A percentile compares a stretch with the other conserved stretches of the same genome.
phyloP scores from a whole-genome alignment of 2,888 invertebrate species.

The Synanthedon formicaeformis region DNA sequence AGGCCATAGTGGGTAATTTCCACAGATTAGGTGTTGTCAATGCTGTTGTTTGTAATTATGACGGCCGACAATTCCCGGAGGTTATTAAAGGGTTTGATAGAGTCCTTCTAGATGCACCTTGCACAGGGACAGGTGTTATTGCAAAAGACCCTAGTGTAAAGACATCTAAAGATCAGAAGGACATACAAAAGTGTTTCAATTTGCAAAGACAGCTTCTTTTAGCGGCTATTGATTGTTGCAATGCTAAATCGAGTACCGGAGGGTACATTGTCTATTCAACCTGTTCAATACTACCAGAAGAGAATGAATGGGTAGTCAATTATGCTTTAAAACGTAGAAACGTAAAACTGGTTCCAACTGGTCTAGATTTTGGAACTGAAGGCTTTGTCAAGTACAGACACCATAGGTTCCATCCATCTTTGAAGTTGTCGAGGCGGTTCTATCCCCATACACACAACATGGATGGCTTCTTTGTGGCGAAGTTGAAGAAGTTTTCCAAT shows the following conservation, averaged over 20 bases:
- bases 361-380: slow-evolving; percentile 94
- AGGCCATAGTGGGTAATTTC: slow-evolving; percentile 95
- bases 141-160: slow-evolving; percentile 98
- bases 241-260: slow-evolving; percentile 91
- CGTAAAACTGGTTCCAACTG: slow-evolving; percentile 93
- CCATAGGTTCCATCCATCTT: slow-evolving; percentile 87
- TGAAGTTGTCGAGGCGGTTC: slow-evolving; percentile 89
- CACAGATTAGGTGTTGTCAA: slow-evolving; percentile 97
- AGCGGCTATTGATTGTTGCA: slow-evolving; percentile 96
- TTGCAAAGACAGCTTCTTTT: slow-evolving; percentile 92
- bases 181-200: slow-evolving; percentile 91
- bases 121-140: slow-evolving; percentile 97
- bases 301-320: slow-evolving; percentile 98
- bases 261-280: slow-evolving; percentile 98
- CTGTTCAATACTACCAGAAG: slow-evolving; percentile 97
- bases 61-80: slow-evolving; percentile 88
- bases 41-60: slow-evolving; percentile 88
- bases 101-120: slow-evolving; percentile 96
- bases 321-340: slow-evolving; percentile 93
- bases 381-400: slow-evolving; percentile 92
- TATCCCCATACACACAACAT: slow-evolving; percentile 99
- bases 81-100: slow-evolving; percentile 94
- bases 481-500: slow-evolving; percentile 96
- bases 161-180: slow-evolving; percentile 88
- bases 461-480: slow-evolving; percentile 99